Percentiles rank a stretch among this genome's conserved stretches.
Conservation (phyloP, 2,113 vertebrate species). For the Carollia perspicillata region DNA sequence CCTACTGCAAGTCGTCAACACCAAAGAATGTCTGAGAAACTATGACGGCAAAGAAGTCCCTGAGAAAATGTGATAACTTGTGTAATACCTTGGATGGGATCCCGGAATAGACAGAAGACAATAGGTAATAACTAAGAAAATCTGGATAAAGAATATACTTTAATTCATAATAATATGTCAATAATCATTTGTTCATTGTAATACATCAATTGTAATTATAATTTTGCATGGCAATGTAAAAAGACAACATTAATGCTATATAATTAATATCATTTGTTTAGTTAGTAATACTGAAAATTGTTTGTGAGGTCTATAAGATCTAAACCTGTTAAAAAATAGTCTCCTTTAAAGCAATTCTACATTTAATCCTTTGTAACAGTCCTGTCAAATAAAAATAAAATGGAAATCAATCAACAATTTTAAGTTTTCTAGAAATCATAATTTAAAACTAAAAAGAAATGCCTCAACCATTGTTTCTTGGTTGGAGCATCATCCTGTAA, state of each 20-base stretch:
- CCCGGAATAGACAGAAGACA: background rate
- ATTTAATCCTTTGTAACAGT: background rate
- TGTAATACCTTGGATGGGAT: background rate
- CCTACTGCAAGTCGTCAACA: background rate
- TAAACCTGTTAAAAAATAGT: background rate
- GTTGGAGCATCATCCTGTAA: background rate
- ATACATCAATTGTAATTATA: background rate
- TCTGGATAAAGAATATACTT: background rate
- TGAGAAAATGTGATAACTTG: background rate
- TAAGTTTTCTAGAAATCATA: background rate
- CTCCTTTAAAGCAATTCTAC: background rate
- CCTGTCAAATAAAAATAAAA: background rate
- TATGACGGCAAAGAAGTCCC: background rate
- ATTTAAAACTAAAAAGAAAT: background rate
- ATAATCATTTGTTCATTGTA: background rate
- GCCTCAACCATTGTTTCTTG: too few relatives aligned
- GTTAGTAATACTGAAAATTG: background rate
- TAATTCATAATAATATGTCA: background rate
- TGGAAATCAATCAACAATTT: background rate
- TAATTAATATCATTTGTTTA: background rate
- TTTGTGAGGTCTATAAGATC: background rate
- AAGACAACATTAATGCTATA: too few relatives aligned
- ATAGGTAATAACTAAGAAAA: background rate
- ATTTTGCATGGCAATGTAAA: too few relatives aligned
- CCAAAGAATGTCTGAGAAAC: background rate